Evolutionary conservation across 2,888 invertebrate species (phyloP).

Genomic region (Pyralis farinalis): DNA sequence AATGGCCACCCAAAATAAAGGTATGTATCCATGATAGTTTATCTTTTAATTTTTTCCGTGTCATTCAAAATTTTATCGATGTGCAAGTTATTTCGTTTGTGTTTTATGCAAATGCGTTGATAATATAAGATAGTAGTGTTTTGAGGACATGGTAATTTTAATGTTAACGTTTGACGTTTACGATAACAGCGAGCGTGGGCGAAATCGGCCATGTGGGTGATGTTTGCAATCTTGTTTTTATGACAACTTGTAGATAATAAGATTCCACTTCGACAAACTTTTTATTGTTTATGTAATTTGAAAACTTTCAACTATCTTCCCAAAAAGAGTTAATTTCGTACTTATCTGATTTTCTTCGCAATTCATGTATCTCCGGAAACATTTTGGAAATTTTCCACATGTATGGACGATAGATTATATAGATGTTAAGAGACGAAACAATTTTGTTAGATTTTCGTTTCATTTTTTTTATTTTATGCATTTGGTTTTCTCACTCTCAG

Average conservation of each 20-base stretch:
- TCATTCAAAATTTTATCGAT: slow-evolving; percentile 9
- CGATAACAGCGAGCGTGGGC: slow-evolving; percentile 61
- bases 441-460: too few species aligned
- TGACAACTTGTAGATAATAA: slow-evolving; percentile 36
- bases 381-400: too few species aligned
- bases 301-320: too few species aligned
- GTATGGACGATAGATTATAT: too few species aligned
- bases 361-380: too few species aligned
- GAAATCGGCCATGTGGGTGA: slow-evolving; percentile 61
- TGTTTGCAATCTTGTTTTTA: slow-evolving; percentile 55
- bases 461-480: too few species aligned
- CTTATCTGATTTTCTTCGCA: too few species aligned
- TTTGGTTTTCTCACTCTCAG: too few species aligned
- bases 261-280: slow-evolving; percentile 2
- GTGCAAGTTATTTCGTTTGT: slow-evolving; percentile 15
- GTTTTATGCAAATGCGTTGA: slow-evolving; percentile 30
- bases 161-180: slow-evolving; percentile 44
- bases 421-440: too few species aligned
- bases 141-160: slow-evolving; percentile 35
- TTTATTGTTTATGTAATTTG: too few species aligned
- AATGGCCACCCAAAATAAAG: slow-evolving; percentile 74
- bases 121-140: slow-evolving; percentile 30
- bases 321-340: too few species aligned
- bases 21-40: slow-evolving; percentile 35
- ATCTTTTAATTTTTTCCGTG: slow-evolving; percentile 13